phyloP scores from a whole-genome alignment of 2,888 invertebrate species.

The Melanostoma scalare region DNA sequence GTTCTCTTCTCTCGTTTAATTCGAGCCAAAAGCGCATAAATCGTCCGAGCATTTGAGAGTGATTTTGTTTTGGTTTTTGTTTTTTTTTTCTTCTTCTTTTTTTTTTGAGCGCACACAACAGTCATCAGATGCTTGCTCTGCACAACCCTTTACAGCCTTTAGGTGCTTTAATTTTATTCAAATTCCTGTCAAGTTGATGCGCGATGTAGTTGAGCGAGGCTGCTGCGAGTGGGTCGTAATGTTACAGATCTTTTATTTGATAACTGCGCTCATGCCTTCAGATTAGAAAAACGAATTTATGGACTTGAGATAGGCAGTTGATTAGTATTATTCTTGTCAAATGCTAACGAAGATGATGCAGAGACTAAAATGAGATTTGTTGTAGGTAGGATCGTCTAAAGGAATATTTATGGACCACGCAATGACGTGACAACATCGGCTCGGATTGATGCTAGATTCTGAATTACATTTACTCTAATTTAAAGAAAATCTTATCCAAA shows the following conservation, averaged over 20 bases:
- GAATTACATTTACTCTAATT: background rate
- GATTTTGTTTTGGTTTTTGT: constrained; percentile 17
- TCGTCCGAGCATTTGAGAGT: constrained; percentile 51
- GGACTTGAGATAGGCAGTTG: constrained; percentile 63
- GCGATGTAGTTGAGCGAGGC: constrained; percentile 16
- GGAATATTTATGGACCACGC: constrained; percentile 35
- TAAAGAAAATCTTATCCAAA: no score
- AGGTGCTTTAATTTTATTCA: constrained; percentile 62
- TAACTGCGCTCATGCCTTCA: constrained; percentile 40
- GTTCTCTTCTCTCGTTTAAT: constrained; percentile 60
- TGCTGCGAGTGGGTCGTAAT: constrained; percentile 61
- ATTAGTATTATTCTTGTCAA: constrained; percentile 68
- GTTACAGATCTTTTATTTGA: constrained; percentile 63
- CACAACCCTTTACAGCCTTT: constrained; percentile 52
- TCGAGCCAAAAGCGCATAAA: constrained; percentile 57
- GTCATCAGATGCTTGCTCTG: no score
- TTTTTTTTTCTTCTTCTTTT: background rate
- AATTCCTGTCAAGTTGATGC: constrained; percentile 61
- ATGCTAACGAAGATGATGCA: constrained; percentile 44
- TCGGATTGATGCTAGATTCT: constrained; percentile 13
- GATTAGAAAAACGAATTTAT: constrained; percentile 62
- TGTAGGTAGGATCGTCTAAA: constrained; percentile 28
- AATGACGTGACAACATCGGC: constrained; percentile 32
- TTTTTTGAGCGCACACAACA: constrained; percentile 9
- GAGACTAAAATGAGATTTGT: constrained; percentile 27